A percentile compares a stretch with the other conserved stretches of the same genome.
Conservation (phyloP, 2,797 vertebrate species). For the Fistularia tabacaria region DNA sequence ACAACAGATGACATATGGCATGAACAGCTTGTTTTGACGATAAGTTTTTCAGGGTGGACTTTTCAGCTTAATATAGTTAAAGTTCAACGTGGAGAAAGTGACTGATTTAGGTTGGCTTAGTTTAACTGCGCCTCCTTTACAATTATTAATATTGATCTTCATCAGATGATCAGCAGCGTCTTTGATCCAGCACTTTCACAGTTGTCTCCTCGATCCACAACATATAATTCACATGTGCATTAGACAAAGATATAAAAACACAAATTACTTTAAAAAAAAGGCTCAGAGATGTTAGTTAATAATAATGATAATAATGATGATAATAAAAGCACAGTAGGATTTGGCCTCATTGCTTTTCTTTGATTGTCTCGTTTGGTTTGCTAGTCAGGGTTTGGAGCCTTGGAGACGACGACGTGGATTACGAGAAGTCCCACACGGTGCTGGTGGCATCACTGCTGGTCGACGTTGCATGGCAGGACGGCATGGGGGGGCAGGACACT, state of each 20-base stretch:
- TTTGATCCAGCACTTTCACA: constrained; percentile 54
- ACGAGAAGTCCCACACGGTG: constrained; percentile 75
- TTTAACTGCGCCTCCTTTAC: too few relatives aligned
- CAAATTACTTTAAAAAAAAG: constrained; percentile 53
- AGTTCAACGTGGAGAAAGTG: too few relatives aligned
- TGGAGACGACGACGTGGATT: constrained; percentile 19
- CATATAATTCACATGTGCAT: constrained; percentile 5
- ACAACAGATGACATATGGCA: too few relatives aligned
- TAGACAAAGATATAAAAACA: constrained; percentile 34
- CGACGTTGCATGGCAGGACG: constrained; percentile 48
- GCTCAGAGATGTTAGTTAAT: constrained; percentile 56
- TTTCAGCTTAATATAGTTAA: too few relatives aligned
- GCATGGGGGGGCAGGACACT: constrained; percentile 56
- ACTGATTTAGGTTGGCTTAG: too few relatives aligned
- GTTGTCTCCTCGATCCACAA: constrained; percentile 11
- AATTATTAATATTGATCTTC: constrained; percentile 6
- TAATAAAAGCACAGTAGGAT: constrained; percentile 60
- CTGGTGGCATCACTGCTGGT: constrained; percentile 43
- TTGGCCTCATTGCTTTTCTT: constrained; percentile 56
- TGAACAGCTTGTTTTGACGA: too few relatives aligned
- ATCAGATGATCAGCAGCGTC: constrained; percentile 34
- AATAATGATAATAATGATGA: constrained; percentile 24
- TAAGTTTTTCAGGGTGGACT: too few relatives aligned
- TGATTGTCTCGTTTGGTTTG: constrained; percentile 49
- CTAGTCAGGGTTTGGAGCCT: constrained; percentile 43